Percentiles rank a stretch among this genome's conserved stretches.
Evolutionary conservation across 2,113 vertebrate genomes (phyloP).

Genomic region (Brachypodius melanocephalos): DNA sequence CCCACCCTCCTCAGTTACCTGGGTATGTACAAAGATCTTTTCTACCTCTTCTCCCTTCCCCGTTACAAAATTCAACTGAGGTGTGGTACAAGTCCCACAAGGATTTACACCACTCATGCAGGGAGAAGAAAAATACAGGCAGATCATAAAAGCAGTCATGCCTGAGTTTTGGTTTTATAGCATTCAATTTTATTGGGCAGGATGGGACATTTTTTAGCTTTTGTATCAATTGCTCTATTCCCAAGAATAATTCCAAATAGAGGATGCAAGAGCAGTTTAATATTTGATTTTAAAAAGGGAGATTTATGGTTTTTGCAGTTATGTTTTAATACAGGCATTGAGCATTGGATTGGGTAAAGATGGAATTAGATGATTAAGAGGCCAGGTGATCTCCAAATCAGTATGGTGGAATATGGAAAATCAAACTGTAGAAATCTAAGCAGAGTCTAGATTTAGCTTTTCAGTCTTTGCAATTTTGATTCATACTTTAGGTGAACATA

Average conservation of each 20-base stretch:
- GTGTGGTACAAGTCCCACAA: not conserved
- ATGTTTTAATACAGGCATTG: not conserved
- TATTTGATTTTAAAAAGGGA: not conserved
- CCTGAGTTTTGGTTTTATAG: not conserved
- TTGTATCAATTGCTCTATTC: not conserved
- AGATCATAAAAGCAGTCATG: not conserved
- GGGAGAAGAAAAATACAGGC: not conserved
- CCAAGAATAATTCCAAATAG: not conserved
- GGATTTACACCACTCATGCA: fast-evolving
- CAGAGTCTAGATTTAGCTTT: not conserved
- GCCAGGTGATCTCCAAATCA: not conserved
- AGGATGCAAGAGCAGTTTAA: not conserved
- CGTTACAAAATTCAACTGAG: fast-evolving
- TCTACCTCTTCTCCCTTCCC: not conserved
- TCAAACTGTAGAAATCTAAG: not conserved
- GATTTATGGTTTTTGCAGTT: not conserved
- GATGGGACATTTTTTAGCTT: not conserved
- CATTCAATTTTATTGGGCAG: not conserved
- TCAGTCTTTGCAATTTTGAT: not conserved
- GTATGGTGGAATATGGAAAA: not conserved
- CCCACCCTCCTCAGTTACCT: not conserved
- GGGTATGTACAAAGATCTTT: not conserved
- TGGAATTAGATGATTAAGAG: not conserved
- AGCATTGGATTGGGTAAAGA: not conserved
- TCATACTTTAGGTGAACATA: not conserved